phyloP scores from a whole-genome alignment of 2,113 vertebrate species.

The Spermophilus dauricus region DNA sequence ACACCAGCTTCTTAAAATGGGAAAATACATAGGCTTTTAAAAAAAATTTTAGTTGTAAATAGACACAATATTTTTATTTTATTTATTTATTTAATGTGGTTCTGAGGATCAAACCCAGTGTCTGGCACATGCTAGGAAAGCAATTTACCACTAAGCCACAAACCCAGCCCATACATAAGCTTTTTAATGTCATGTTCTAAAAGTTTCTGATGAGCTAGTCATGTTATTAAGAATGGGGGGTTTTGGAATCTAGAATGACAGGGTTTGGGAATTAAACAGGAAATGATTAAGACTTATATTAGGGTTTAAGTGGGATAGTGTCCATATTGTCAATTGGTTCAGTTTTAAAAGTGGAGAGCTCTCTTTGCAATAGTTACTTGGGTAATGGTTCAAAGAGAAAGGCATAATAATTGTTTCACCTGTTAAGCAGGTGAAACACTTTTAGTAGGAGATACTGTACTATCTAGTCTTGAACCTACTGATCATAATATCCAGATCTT shows the following conservation, averaged over 20 bases:
- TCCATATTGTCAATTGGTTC: slow-evolving; percentile 8
- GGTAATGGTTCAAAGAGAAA: slow-evolving; percentile 31
- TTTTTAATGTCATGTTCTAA: slow-evolving; percentile 20
- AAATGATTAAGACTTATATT: background rate
- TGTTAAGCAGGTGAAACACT: background rate
- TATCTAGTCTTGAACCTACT: background rate
- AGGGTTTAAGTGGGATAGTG: background rate
- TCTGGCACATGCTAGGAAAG: too few relatives aligned
- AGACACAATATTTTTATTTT: too few relatives aligned
- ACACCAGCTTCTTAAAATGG: slow-evolving; percentile 48
- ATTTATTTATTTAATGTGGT: too few relatives aligned
- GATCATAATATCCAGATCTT: background rate
- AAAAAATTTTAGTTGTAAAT: background rate
- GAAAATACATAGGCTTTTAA: background rate
- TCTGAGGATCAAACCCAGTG: too few relatives aligned
- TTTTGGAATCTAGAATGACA: background rate
- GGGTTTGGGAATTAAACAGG: background rate
- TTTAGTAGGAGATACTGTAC: background rate
- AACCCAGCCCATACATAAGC: too few relatives aligned
- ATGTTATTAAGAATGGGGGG: background rate
- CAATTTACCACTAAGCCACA: too few relatives aligned
- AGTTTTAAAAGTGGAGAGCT: background rate
- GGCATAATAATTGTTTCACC: background rate
- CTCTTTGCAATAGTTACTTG: slow-evolving; percentile 33
- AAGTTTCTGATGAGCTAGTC: background rate